A percentile compares a stretch with the other conserved stretches of the same genome.
Evolutionary conservation across 2,888 invertebrate genomes (phyloP).

Genomic region (Nomada lathburiana): DNA sequence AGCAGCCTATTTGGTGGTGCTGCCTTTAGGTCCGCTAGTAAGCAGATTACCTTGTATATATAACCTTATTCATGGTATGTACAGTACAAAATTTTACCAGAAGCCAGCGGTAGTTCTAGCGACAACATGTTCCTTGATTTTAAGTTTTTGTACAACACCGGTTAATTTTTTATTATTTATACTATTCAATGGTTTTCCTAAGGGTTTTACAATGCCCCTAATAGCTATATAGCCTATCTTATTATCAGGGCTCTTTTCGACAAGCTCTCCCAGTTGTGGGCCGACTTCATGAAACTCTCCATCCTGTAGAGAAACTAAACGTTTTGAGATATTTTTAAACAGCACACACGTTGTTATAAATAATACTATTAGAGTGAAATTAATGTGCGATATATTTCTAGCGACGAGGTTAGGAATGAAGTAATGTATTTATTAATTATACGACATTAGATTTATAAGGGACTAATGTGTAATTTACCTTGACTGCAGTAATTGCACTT

Average conservation of each 20-base stretch:
- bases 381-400: background rate
- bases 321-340: constrained; percentile 38
- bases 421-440: background rate
- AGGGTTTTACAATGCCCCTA: constrained; percentile 90
- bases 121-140: constrained; percentile 93
- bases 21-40: too few relatives aligned
- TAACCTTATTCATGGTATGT: too few relatives aligned
- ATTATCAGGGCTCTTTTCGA: constrained; percentile 87
- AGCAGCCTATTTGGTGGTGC: too few relatives aligned
- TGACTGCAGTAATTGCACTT: constrained; percentile 89
- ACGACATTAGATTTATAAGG: constrained; percentile 7
- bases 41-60: too few relatives aligned
- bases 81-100: constrained; percentile 85
- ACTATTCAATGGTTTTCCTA: constrained; percentile 91
- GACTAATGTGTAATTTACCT: constrained; percentile 85
- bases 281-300: constrained; percentile 90
- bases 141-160: constrained; percentile 92
- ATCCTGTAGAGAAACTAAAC: constrained; percentile 84
- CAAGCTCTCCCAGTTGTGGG: constrained; percentile 87
- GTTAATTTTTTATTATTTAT: constrained; percentile 90
- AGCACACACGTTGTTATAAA: constrained; percentile 10
- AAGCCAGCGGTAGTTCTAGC: constrained; percentile 94
- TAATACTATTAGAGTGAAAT: background rate
- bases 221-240: constrained; percentile 91
- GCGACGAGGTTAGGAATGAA: constrained; percentile 1